Percentiles rank a stretch among this genome's conserved stretches.
Conservation (phyloP, 2,113 vertebrate genomes). For the Pangasianodon gigas region DNA sequence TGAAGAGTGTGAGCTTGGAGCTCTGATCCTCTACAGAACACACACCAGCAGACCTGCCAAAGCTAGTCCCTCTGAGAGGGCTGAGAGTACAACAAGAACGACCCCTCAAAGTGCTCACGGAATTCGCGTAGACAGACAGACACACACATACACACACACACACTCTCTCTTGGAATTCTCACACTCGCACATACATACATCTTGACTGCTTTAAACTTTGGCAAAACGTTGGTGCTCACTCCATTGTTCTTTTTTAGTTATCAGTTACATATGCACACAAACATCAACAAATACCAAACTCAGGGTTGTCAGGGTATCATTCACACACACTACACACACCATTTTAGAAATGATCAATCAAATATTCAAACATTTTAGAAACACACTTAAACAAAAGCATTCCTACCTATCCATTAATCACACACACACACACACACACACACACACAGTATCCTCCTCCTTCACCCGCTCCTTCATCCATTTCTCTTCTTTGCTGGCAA, state of each 20-base stretch:
- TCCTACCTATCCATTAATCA: neutral
- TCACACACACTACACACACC: neutral
- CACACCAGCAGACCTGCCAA: conserved; percentile 45
- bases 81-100: conserved; percentile 30
- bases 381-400: conserved; percentile 3
- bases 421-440: conserved; percentile 4
- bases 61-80: conserved; percentile 51
- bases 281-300: conserved; percentile 9
- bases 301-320: neutral
- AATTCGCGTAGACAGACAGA: conserved; percentile 10
- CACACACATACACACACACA: neutral
- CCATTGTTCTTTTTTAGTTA: neutral
- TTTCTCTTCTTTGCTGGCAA: neutral
- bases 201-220: conserved; percentile 17
- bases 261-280: neutral
- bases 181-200: conserved; percentile 13
- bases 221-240: neutral
- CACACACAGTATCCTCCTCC: neutral
- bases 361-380: neutral
- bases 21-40: conserved; percentile 34
- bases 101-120: conserved; percentile 12
- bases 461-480: neutral
- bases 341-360: neutral
- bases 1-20: neutral
- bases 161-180: neutral